Percentiles rank a stretch among this genome's conserved stretches.
Conservation (phyloP, 2,113 vertebrate genomes). For the Passer domesticus region DNA sequence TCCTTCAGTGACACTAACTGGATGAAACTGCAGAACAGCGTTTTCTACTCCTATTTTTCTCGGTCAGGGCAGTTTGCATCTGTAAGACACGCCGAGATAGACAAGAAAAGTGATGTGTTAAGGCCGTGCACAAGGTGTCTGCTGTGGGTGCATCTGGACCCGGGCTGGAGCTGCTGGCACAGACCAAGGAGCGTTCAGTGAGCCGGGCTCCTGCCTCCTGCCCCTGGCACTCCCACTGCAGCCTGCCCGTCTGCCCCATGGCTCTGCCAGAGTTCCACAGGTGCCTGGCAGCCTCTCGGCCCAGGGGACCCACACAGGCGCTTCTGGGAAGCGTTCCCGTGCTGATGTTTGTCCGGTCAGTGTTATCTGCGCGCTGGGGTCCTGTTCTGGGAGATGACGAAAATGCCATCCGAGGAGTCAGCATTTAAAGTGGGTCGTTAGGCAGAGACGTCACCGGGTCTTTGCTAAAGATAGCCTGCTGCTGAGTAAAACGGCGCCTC, state of each 20-base stretch:
- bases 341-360: background rate
- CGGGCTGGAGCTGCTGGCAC: background rate
- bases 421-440: slow-evolving; percentile 42
- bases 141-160: background rate
- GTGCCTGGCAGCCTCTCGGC: background rate
- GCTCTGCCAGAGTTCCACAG: background rate
- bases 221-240: fast-evolving
- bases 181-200: background rate
- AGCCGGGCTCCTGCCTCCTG: background rate
- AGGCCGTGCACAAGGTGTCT: background rate
- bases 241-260: no score
- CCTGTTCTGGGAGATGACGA: slow-evolving; percentile 48
- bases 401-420: slow-evolving; percentile 35
- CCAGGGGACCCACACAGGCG: fast-evolving
- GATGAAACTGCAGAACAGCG: background rate
- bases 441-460: background rate
- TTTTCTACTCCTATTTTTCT: slow-evolving; percentile 14
- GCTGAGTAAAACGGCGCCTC: slow-evolving; percentile 66
- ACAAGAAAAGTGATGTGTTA: background rate
- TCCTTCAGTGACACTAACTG: background rate
- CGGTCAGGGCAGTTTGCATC: background rate
- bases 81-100: background rate
- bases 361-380: background rate
- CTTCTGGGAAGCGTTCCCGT: background rate
- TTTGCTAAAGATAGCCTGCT: slow-evolving; percentile 58